Percentiles rank a stretch among this genome's conserved stretches.
phyloP scores from a whole-genome alignment of 2,797 vertebrate species.

The Scolopax rusticola region DNA sequence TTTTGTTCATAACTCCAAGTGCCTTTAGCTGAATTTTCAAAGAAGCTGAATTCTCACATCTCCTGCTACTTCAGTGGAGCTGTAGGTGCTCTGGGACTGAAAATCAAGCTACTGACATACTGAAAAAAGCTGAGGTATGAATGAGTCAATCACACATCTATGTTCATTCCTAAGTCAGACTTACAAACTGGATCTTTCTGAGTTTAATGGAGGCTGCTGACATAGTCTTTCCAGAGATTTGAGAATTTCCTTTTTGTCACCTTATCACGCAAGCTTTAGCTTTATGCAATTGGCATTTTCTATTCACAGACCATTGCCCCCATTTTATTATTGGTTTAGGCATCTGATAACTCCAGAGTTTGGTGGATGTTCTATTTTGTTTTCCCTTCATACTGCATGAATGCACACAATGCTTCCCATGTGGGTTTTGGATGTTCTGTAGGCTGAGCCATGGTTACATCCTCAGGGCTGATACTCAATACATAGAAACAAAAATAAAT shows the following conservation, averaged over 20 bases:
- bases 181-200: neutral
- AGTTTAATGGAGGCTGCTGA: neutral
- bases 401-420: neutral
- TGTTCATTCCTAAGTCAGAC: neutral
- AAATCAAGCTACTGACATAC: slow-evolving; percentile 50
- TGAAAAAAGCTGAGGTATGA: slow-evolving; percentile 52
- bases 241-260: neutral
- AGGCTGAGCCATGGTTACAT: neutral
- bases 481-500: neutral
- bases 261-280: neutral
- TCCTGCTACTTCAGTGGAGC: slow-evolving; percentile 64
- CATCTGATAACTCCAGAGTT: neutral
- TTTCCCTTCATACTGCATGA: neutral
- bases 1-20: slow-evolving; percentile 66
- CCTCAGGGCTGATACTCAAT: neutral
- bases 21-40: slow-evolving; percentile 69
- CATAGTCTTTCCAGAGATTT: neutral
- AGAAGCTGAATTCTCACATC: slow-evolving; percentile 56
- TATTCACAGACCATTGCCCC: neutral
- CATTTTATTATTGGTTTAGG: neutral
- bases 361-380: neutral
- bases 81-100: slow-evolving; percentile 38
- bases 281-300: neutral
- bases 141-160: slow-evolving; percentile 43
- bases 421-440: neutral